Evolutionary conservation across 2,797 vertebrate species (phyloP).

Genomic region (Dicrostonyx torquatus): DNA sequence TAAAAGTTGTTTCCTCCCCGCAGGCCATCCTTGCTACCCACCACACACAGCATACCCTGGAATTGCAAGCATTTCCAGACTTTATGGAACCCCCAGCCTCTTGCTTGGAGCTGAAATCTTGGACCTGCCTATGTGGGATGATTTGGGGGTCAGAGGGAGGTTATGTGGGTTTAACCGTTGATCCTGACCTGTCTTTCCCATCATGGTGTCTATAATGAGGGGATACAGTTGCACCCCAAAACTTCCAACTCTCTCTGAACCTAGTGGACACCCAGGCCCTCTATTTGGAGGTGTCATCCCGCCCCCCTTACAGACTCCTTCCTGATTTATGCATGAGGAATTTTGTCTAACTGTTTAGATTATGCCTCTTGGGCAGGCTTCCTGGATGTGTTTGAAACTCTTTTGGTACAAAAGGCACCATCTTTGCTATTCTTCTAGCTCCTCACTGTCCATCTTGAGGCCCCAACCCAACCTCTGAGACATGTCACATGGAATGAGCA

Average conservation of each 20-base stretch:
- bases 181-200: background rate
- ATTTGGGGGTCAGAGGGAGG: background rate
- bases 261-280: fast-evolving
- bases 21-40: background rate
- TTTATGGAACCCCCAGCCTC: background rate
- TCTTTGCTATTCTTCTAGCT: background rate
- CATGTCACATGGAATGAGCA: background rate
- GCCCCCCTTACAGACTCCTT: background rate
- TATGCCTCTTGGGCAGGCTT: background rate
- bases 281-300: background rate
- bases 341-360: background rate
- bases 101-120: background rate
- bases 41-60: background rate
- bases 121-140: background rate
- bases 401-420: background rate
- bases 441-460: background rate
- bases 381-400: background rate
- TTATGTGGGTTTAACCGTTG: background rate
- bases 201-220: background rate
- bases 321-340: background rate
- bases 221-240: background rate
- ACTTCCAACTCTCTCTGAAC: background rate
- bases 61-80: constrained; percentile 5
- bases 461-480: background rate
- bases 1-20: background rate